These are phyloP conservation scores for Panthera tigris DNA, from an alignment of 2,113 vertebrate genomes.

Conservation along the genomic window DNA sequence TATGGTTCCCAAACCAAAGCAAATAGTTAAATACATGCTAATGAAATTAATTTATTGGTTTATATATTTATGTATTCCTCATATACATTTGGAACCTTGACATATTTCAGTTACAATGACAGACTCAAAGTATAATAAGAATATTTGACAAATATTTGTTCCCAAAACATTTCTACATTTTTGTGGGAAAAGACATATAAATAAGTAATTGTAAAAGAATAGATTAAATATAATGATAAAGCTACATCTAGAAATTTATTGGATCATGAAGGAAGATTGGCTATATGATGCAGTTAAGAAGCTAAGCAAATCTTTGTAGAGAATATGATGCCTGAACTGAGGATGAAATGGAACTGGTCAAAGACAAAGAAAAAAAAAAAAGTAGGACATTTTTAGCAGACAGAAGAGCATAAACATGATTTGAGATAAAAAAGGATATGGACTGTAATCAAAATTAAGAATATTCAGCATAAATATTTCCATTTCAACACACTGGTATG, in stretches of 20 bases:
- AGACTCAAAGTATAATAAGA: neutral
- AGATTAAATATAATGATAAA: neutral
- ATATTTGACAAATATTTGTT: neutral
- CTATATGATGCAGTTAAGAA: neutral
- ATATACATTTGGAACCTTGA: neutral
- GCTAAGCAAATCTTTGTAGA: neutral
- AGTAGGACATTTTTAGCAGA: neutral
- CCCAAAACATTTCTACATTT: neutral
- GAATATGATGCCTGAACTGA: neutral
- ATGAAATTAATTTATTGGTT: neutral
- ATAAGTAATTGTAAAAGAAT: neutral
- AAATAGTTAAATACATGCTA: neutral
- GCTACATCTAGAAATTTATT: neutral
- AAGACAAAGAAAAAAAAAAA: neutral
- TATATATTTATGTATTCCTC: neutral
- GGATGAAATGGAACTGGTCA: neutral
- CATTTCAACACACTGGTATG: neutral
- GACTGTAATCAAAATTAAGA: neutral
- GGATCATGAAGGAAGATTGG: neutral
- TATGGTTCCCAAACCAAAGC: neutral
- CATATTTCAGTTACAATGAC: neutral
- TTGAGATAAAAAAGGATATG: neutral
- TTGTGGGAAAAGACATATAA: neutral
- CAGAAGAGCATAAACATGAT: neutral
- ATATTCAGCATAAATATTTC: neutral